Evolutionary conservation across 1,140 invertebrate species (phyloP), one percentile per base, ranked within the genome.

Genomic region (Wiebesia pumilae): DNA sequence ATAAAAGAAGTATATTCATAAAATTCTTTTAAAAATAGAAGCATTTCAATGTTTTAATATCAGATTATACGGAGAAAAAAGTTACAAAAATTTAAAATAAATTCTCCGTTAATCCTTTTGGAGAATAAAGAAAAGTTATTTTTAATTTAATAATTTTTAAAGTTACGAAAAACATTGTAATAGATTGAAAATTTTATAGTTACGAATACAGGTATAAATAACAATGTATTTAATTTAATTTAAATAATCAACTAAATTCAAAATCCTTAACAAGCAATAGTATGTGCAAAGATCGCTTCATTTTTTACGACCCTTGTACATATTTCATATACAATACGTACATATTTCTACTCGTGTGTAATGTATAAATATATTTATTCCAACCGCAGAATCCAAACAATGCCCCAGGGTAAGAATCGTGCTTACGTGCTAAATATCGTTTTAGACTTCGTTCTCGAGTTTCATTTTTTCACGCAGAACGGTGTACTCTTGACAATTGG

Each of bases 401-500:
- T 12, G 40, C 73, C 43, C n/a, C 33, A 62, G 58, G 58, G 58
- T 27, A 62, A 62, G 27, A 3, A 27, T 21, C 65, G 33, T 35
- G 71, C 27, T 35, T 43, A 43, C 19, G 35, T 24, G 75, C 38
- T 73, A 73, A 85, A 85, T 43, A 81, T 81, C 84, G 54, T 81
- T 85, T 85, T 67, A 47, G 78, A 51, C 77, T 71, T 73, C 62
- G 78, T 62, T 24, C 24, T 43, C 43, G 62, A 81, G 24, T 81
- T 81, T 86, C 35, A 85, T 86, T 73, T 81, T 43, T 33, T 30
- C 14, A 21, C 24, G n/a, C 38, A 30, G 40, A 78, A 82, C 80
- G 83, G 78, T 86, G 78, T 86, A 82, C 80, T 69, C 85, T 78
- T 82, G 80, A 82, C 40, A 69, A 86, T 71, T 51, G 35, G 79